Evolutionary conservation across 2,797 vertebrate species (phyloP).

Genomic region (Petrocephalus schoutedeni): DNA sequence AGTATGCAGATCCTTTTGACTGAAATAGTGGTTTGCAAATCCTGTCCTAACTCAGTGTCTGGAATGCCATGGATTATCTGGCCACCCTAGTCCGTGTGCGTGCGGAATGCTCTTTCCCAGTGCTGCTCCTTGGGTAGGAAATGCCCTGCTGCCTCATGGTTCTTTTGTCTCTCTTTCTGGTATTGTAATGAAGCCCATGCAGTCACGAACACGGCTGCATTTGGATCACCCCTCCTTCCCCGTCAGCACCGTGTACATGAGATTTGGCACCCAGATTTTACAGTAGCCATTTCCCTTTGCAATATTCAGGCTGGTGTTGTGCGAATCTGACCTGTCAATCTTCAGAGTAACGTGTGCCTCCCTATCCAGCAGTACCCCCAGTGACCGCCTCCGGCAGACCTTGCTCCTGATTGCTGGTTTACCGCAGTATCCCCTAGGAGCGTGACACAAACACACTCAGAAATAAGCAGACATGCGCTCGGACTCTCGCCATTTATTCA

Average conservation of each 20-base stretch:
- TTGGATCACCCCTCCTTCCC: neutral
- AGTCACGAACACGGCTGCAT: neutral
- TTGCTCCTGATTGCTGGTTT: neutral
- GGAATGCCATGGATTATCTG: too few species aligned
- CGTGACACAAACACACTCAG: neutral
- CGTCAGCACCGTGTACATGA: neutral
- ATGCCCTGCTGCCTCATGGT: neutral
- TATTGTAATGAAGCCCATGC: neutral
- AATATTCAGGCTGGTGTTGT: neutral
- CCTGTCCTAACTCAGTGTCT: too few species aligned
- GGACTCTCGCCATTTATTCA: conserved; percentile 81
- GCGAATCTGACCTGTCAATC: neutral
- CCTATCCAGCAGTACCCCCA: neutral
- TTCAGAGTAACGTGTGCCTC: neutral
- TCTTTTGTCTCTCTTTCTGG: neutral
- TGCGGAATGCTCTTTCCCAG: neutral
- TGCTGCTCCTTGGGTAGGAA: neutral
- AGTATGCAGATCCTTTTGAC: too few species aligned
- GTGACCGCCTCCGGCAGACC: neutral
- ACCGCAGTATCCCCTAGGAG: neutral
- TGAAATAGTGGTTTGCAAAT: too few species aligned
- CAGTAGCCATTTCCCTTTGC: neutral
- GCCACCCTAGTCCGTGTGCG: neutral
- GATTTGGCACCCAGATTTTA: neutral
- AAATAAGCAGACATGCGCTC: neutral